A percentile compares a stretch with the other conserved stretches of the same genome.
Evolutionary conservation across 2,113 vertebrate genomes (phyloP).

Genomic region (Anser cygnoides): DNA sequence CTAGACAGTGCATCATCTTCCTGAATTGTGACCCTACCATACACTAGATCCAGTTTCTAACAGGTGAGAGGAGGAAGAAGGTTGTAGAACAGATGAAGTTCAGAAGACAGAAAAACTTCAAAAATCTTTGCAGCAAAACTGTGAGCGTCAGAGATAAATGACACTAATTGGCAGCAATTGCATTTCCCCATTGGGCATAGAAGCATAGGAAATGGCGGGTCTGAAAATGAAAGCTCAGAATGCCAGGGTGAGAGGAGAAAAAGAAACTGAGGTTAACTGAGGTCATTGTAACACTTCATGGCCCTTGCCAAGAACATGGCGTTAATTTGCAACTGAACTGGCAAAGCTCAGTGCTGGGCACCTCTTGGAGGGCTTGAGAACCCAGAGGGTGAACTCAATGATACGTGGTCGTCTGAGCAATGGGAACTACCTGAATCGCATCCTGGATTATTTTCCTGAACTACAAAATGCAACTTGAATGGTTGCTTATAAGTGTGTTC

Average conservation of each 20-base stretch:
- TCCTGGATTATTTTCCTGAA: background rate
- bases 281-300: background rate
- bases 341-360: rapidly evolving
- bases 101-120: background rate
- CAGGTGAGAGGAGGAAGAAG: background rate
- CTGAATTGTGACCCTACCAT: background rate
- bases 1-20: background rate
- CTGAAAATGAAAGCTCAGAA: background rate
- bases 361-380: rapidly evolving
- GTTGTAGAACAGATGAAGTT: background rate
- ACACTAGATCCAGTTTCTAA: background rate
- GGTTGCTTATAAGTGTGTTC: too few relatives aligned
- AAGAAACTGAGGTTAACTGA: background rate
- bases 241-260: background rate
- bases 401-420: background rate
- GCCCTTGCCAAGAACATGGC: background rate
- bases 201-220: background rate
- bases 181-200: background rate
- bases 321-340: background rate
- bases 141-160: background rate
- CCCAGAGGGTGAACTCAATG: background rate
- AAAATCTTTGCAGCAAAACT: background rate
- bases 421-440: background rate
- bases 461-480: background rate
- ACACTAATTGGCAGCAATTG: background rate